Conservation (phyloP, 2,888 invertebrate species). For the Hofmannophila pseudospretella region DNA sequence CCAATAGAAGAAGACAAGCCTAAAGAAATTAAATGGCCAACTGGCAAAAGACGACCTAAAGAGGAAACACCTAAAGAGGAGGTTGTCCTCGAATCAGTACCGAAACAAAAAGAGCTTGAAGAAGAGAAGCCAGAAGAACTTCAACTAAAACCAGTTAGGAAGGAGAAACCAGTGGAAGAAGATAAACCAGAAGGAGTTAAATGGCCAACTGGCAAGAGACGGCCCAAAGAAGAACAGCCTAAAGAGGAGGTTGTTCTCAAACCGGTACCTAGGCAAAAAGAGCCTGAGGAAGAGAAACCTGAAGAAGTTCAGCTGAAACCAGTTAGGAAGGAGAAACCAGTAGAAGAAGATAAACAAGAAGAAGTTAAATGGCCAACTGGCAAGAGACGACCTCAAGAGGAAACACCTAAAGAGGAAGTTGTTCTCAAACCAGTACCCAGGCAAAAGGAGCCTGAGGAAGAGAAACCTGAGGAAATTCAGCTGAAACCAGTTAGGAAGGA, state of each 20-base stretch:
- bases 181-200: slow-evolving; percentile 22
- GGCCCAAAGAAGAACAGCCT: slow-evolving; percentile 22
- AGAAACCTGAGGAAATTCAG: slow-evolving; percentile 33
- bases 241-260: slow-evolving; percentile 56
- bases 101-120: slow-evolving; percentile 30
- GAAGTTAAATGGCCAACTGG: slow-evolving; percentile 46
- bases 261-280: slow-evolving; percentile 39
- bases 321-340: slow-evolving; percentile 26
- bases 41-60: slow-evolving; percentile 30
- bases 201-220: slow-evolving; percentile 26
- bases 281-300: slow-evolving; percentile 36
- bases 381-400: slow-evolving; percentile 41
- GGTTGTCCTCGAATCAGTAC: slow-evolving; percentile 29
- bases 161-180: slow-evolving; percentile 26
- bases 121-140: slow-evolving; percentile 56
- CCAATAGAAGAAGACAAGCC: slow-evolving; percentile 32
- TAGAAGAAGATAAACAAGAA: slow-evolving; percentile 30
- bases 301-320: slow-evolving; percentile 62
- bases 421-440: slow-evolving; percentile 57
- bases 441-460: slow-evolving; percentile 27
- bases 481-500: slow-evolving; percentile 40
- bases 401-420: slow-evolving; percentile 52
- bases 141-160: slow-evolving; percentile 44
- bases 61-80: slow-evolving; percentile 27
- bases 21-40: slow-evolving; percentile 40